Evolutionary conservation across 1,140 invertebrate genomes (phyloP).

Genomic region (Tribolium madens): DNA sequence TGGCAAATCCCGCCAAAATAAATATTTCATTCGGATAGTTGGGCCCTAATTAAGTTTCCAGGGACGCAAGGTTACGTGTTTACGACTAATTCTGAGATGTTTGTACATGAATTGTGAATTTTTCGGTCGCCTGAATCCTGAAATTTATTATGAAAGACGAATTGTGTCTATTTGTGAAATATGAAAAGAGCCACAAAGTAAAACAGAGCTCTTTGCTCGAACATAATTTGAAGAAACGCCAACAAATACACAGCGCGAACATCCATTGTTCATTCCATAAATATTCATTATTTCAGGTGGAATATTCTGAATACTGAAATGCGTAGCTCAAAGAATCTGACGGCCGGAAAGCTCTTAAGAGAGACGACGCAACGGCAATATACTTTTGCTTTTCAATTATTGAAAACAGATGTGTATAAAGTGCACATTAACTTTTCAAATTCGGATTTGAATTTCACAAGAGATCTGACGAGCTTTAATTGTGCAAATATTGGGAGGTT

Average conservation of each 20-base stretch:
- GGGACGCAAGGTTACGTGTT: neutral
- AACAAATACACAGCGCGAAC: conserved; percentile 28
- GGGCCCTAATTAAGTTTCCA: neutral
- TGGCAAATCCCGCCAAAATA: neutral
- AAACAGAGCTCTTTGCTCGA: conserved; percentile 32
- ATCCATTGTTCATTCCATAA: conserved; percentile 49
- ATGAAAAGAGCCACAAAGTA: conserved; percentile 33
- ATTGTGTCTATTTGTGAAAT: neutral
- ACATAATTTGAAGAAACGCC: conserved; percentile 37
- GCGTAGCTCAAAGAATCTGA: conserved; percentile 31
- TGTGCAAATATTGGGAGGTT: neutral
- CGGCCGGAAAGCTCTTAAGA: conserved; percentile 23
- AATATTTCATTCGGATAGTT: neutral
- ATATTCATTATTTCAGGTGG: conserved; percentile 48
- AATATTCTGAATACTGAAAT: conserved; percentile 26
- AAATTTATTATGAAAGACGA: too few relatives aligned
- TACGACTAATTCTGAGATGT: neutral
- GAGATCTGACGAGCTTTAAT: neutral
- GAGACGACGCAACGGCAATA: conserved; percentile 9
- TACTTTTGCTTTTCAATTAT: conserved; percentile 38
- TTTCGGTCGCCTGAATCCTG: too few relatives aligned
- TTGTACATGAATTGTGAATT: neutral
- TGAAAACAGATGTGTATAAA: conserved; percentile 36
- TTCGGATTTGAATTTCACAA: conserved; percentile 1
- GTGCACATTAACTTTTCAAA: conserved; percentile 28